Conservation (phyloP, 2,888 invertebrate species). For the Cataglyphis albicans region DNA sequence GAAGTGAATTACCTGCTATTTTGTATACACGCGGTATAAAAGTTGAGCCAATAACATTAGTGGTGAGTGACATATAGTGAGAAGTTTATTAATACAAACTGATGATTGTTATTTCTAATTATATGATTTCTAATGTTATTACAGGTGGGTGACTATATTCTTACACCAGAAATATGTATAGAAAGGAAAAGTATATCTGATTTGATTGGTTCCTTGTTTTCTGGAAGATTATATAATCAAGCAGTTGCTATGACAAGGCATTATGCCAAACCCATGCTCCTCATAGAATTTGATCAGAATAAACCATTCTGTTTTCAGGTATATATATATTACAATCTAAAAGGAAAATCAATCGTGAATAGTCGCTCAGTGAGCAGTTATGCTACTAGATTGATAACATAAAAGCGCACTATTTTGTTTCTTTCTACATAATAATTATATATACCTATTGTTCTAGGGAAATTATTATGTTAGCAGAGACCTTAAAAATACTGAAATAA, state of each 20-base stretch:
- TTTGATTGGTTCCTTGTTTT: conserved; percentile 97
- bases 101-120: conserved; percentile 8
- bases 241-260: conserved; percentile 96
- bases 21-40: conserved; percentile 97
- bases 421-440: background rate
- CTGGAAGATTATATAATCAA: conserved; percentile 98
- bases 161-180: conserved; percentile 98
- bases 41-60: conserved; percentile 95
- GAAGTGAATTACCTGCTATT: conserved; percentile 97
- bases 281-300: conserved; percentile 98
- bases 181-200: conserved; percentile 99
- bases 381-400: no score
- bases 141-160: conserved; percentile 98
- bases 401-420: background rate
- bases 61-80: conserved; percentile 85
- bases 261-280: conserved; percentile 94
- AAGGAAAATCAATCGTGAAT: no score
- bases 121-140: conserved; percentile 6
- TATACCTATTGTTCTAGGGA: conserved; percentile 87
- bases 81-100: background rate
- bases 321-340: background rate
- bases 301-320: conserved; percentile 95
- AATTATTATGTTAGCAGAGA: conserved; percentile 93
- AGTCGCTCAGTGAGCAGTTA: no score
- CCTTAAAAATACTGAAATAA: conserved; percentile 91